phyloP scores from a whole-genome alignment of 1,140 invertebrate species.

The Cydia amplana region DNA sequence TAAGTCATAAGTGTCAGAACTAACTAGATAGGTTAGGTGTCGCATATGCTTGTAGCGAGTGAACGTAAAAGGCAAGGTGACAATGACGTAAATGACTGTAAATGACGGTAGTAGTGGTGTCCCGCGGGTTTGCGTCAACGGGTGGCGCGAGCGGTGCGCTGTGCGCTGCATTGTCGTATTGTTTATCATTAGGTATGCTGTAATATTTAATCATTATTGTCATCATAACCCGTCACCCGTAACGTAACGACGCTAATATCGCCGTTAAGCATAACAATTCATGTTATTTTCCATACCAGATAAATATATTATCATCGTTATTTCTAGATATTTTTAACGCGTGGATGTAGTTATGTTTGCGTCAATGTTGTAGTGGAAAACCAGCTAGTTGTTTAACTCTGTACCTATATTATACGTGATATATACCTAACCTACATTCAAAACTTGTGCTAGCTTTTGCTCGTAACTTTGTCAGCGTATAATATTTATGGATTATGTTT shows the following conservation, averaged over 20 bases:
- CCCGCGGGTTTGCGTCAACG: too few relatives aligned
- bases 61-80: too few relatives aligned
- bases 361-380: neutral
- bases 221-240: neutral
- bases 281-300: constrained; percentile 6
- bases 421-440: too few relatives aligned
- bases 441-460: too few relatives aligned
- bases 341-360: neutral
- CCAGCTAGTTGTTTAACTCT: too few relatives aligned
- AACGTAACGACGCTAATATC: neutral
- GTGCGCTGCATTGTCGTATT: neutral
- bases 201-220: neutral
- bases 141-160: neutral
- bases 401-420: too few relatives aligned
- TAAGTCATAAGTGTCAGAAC: neutral
- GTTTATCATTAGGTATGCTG: neutral
- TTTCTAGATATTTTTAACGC: constrained; percentile 2
- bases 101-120: too few relatives aligned
- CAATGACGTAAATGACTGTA: too few relatives aligned
- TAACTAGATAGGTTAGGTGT: neutral
- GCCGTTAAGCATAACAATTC: neutral
- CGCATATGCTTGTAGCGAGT: too few relatives aligned
- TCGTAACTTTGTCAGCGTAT: too few relatives aligned
- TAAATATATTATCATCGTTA: constrained; percentile 8
- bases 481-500: too few relatives aligned